A percentile compares a stretch with the other conserved stretches of the same genome.
Conservation (phyloP, 2,113 vertebrate genomes). For the Varanus komodoensis region DNA sequence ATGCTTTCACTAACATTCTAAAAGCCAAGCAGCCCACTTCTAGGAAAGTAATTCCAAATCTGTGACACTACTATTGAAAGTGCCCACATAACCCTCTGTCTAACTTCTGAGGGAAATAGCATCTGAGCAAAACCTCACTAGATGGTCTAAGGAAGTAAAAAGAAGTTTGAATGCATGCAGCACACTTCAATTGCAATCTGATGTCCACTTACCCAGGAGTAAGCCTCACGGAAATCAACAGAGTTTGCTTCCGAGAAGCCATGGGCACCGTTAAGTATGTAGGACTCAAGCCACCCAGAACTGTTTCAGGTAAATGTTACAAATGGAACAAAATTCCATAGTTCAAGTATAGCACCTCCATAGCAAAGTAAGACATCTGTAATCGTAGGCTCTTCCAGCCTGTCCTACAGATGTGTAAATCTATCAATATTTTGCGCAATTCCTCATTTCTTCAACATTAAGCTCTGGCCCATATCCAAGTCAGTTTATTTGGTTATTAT, state of each 20-base stretch:
- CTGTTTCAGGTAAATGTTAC: neutral
- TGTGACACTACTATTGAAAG: neutral
- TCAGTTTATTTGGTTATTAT: too few relatives aligned
- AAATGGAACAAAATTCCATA: neutral
- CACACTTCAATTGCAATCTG: neutral
- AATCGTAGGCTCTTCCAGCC: neutral
- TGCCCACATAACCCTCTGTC: neutral
- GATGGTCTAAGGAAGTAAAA: neutral
- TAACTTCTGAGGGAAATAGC: neutral
- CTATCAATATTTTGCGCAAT: too few relatives aligned
- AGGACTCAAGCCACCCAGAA: neutral
- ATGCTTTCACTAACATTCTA: neutral
- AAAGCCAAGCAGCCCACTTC: neutral
- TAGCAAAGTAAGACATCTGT: neutral
- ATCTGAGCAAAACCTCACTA: neutral
- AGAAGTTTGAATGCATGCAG: too few relatives aligned
- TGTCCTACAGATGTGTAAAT: too few relatives aligned
- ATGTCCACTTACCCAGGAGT: neutral
- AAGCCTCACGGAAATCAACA: neutral
- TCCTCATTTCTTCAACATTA: too few relatives aligned
- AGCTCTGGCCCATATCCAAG: too few relatives aligned
- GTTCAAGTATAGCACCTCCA: too few relatives aligned
- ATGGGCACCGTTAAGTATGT: neutral
- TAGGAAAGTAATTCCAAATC: neutral
- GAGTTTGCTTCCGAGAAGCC: neutral